Evolutionary conservation across 2,797 vertebrate genomes (phyloP).

Genomic region (Eulemur rubriventer): DNA sequence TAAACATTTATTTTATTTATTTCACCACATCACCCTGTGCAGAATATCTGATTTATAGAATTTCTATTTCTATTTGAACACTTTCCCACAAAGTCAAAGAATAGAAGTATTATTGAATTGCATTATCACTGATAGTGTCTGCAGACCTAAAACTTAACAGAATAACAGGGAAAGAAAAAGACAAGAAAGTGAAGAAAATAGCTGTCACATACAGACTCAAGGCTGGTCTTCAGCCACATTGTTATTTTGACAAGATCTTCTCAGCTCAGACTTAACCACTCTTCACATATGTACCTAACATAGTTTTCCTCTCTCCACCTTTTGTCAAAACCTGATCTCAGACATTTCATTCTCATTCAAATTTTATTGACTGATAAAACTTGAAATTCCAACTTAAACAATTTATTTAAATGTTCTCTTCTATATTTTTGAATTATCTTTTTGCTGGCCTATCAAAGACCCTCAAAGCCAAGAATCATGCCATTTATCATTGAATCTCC

Average conservation of each 20-base stretch:
- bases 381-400: not conserved
- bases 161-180: not conserved
- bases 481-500: not conserved
- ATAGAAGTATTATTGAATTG: not conserved
- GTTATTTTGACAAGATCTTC: not conserved
- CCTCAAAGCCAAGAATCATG: not conserved
- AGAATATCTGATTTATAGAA: not conserved
- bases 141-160: not conserved
- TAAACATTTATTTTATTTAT: slow-evolving; percentile 1
- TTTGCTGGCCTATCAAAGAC: not conserved
- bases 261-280: not conserved
- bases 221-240: not conserved
- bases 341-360: not conserved
- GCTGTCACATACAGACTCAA: not conserved
- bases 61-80: not conserved
- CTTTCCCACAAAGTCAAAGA: not conserved
- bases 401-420: not conserved
- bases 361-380: not conserved
- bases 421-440: not conserved
- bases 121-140: not conserved
- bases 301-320: not conserved
- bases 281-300: not conserved
- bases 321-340: not conserved
- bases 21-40: not conserved
- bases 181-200: not conserved